These are phyloP conservation scores for Miichthys miiuy DNA, from an alignment of 2,797 vertebrate species.

Conservation along the genomic window DNA sequence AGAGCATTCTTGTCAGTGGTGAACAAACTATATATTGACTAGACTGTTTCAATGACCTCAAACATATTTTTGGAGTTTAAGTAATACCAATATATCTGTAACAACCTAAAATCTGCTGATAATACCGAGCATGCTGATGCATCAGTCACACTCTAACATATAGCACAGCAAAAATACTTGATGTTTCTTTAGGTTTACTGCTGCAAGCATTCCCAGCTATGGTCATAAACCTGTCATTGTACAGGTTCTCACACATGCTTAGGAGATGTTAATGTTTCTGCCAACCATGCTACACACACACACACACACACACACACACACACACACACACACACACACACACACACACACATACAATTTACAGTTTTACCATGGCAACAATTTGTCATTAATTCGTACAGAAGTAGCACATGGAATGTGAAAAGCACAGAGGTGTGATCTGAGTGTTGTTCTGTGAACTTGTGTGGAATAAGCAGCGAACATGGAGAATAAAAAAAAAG, in stretches of 20 bases:
- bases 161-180: neutral
- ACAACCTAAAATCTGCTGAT: neutral
- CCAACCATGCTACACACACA: neutral
- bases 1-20: neutral
- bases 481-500: slow-evolving; percentile 5
- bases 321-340: no score
- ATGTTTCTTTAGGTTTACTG: neutral
- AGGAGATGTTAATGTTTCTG: slow-evolving; percentile 25
- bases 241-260: slow-evolving; percentile 7
- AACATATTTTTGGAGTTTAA: neutral
- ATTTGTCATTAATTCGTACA: slow-evolving; percentile 49
- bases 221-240: neutral
- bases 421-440: slow-evolving; percentile 6
- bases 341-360: neutral
- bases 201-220: neutral
- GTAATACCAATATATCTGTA: neutral
- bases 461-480: neutral
- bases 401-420: slow-evolving; percentile 21
- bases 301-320: neutral
- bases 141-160: neutral
- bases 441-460: slow-evolving; percentile 21
- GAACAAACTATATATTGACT: neutral
- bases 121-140: neutral
- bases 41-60: neutral
- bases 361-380: slow-evolving; percentile 39